Percentiles rank a stretch among this genome's conserved stretches.
Evolutionary conservation across 1,140 invertebrate genomes (phyloP).

Genomic region (Tetramorium simillimum): DNA sequence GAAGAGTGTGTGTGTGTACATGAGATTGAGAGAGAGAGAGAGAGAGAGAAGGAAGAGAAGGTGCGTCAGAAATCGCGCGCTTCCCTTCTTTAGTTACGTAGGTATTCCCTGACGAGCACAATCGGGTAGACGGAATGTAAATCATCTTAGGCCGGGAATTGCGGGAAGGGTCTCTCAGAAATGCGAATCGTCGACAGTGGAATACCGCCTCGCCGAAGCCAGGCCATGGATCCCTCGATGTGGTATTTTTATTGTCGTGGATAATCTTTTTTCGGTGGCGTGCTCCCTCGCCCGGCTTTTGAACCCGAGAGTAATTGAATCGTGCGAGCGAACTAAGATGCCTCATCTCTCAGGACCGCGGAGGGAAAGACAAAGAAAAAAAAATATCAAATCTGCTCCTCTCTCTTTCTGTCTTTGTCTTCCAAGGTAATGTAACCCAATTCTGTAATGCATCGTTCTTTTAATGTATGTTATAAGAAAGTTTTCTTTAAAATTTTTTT

Average conservation of each 20-base stretch:
- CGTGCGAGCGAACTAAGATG: conserved; percentile 36
- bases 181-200: conserved; percentile 1
- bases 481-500: not conserved
- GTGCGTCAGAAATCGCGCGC: conserved; percentile 9
- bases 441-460: conserved; percentile 13
- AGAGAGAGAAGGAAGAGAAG: not conserved
- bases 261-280: conserved; percentile 23
- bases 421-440: conserved; percentile 11
- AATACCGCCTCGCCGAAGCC: not conserved
- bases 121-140: not conserved
- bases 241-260: conserved; percentile 48
- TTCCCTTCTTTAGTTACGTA: conserved; percentile 29
- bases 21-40: not conserved
- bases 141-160: conserved; percentile 19
- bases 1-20: no score
- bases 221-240: not conserved
- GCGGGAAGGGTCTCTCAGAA: not conserved
- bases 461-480: not conserved
- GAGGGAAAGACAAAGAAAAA: not conserved
- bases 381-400: not conserved
- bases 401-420: not conserved
- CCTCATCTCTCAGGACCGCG: not conserved
- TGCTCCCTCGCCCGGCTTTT: conserved; percentile 9
- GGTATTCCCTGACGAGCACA: not conserved
- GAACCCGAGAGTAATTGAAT: conserved; percentile 46